Evolutionary conservation across 1,140 invertebrate genomes (phyloP).

Genomic region (Pseudomyrmex flavicornis): DNA sequence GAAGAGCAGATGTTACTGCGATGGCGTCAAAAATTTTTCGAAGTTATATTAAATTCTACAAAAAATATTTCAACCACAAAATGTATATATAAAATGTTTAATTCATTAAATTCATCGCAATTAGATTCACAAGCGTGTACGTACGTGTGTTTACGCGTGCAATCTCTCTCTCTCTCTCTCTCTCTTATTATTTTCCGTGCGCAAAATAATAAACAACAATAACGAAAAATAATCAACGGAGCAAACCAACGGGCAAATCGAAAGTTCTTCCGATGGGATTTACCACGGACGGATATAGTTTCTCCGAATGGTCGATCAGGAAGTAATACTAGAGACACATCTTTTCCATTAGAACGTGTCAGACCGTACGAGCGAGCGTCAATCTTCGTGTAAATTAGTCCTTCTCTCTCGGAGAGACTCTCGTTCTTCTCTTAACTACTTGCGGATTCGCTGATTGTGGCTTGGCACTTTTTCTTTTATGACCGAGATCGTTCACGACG

Average conservation of each 20-base stretch:
- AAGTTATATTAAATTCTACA: constrained; percentile 27
- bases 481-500: constrained; percentile 35
- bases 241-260: constrained; percentile 25
- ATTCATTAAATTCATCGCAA: background rate
- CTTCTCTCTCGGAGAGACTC: constrained; percentile 13
- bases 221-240: constrained; percentile 2
- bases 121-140: background rate
- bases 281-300: constrained; percentile 44
- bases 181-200: too few relatives aligned
- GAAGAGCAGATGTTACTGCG: constrained; percentile 38
- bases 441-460: constrained; percentile 29
- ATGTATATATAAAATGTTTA: background rate
- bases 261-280: constrained; percentile 50
- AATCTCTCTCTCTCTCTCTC: too few relatives aligned
- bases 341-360: constrained; percentile 60
- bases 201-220: background rate
- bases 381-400: constrained; percentile 58
- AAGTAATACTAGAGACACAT: constrained; percentile 55
- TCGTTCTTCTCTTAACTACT: constrained; percentile 44
- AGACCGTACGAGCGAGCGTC: constrained; percentile 44
- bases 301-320: constrained; percentile 30
- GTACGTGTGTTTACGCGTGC: too few relatives aligned
- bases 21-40: constrained; percentile 13
- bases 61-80: constrained; percentile 4
- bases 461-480: constrained; percentile 41